Evolutionary conservation across 2,888 invertebrate species (phyloP).

Genomic region (Ecliptopera silaceata): DNA sequence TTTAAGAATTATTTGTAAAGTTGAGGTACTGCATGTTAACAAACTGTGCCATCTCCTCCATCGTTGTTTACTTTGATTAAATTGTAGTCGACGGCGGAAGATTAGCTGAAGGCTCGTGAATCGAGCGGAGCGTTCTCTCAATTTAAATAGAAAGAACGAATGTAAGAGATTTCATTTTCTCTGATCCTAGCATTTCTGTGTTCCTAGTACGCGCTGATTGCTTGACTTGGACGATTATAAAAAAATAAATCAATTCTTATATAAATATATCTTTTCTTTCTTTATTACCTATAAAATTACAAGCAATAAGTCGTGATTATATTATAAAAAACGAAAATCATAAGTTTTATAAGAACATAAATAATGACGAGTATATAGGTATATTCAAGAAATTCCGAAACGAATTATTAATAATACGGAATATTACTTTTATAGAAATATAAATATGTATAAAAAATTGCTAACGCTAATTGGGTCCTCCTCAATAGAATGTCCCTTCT

Average conservation of each 20-base stretch:
- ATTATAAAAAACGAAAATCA: not conserved
- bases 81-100: slow-evolving; percentile 81
- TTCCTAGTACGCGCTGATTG: not conserved
- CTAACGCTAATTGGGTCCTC: slow-evolving; percentile 10
- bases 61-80: slow-evolving; percentile 83
- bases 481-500: slow-evolving; percentile 9
- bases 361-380: not conserved
- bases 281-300: too few relatives aligned
- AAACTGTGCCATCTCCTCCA: slow-evolving; percentile 39
- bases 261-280: not conserved
- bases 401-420: not conserved
- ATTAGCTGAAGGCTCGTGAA: slow-evolving; percentile 80
- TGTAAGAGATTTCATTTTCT: slow-evolving; percentile 64
- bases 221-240: not conserved
- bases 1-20: not conserved
- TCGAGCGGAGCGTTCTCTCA: slow-evolving; percentile 76
- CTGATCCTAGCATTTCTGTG: not conserved
- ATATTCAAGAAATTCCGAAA: not conserved
- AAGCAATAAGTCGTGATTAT: not conserved
- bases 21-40: slow-evolving; percentile 4
- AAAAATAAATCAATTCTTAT: not conserved
- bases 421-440: not conserved
- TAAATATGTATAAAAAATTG: not conserved
- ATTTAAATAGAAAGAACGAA: slow-evolving; percentile 78
- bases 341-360: not conserved